Base-by-base conservation (phyloP, 2,888 invertebrate genomes). In the Leucoma salicis region DNA sequence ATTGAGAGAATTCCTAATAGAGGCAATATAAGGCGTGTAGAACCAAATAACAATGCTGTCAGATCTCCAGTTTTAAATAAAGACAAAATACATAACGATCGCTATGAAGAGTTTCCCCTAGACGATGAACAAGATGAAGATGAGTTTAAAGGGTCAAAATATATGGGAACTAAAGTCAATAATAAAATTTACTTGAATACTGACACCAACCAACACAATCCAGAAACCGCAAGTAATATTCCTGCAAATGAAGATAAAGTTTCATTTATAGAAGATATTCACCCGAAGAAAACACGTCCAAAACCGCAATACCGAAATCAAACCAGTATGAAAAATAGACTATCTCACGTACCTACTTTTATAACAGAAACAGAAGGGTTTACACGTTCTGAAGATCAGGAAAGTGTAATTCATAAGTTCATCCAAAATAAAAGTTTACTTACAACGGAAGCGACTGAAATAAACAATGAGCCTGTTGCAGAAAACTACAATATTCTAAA, bases 11-110 rank as follows among this genome's bases (percentile, higher is more conserved):
- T 81, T 6, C 35, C 72, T 1, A 71, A 68, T 40, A 42, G 64
- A 2, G 78, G 71, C 3, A 75, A 56, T 28, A 60, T 82, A 6
- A 63, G 69, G 52, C 69, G 77, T 16, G 66, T 74, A 11, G 54
- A 71, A 29, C 42, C 70, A 12, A 45, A 43, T 12, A 57, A 63
- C 13, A 70, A 57, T 15, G 62, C 66, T 4, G 65, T 73, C 0
- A 74, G 71, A 62, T 68, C 77, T 0, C 69, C 72, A 1, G 31
- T 34, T 18, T 3, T 60, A 10, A 49, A 44, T 36, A 31, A 10
- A 31, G 50, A 40, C 0, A 39, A 31, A 13, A 14, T 31, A 13
- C 24, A 27, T 0, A 43, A 29, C 12, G 40, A 38, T 11, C 33
- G 25, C 13, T 14, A 39, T 6, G 44, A 45, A 13, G 41, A 34